These are phyloP conservation scores for Helicoverpa assulta DNA, from an alignment of 2,888 invertebrate species.

Conservation along the genomic window DNA sequence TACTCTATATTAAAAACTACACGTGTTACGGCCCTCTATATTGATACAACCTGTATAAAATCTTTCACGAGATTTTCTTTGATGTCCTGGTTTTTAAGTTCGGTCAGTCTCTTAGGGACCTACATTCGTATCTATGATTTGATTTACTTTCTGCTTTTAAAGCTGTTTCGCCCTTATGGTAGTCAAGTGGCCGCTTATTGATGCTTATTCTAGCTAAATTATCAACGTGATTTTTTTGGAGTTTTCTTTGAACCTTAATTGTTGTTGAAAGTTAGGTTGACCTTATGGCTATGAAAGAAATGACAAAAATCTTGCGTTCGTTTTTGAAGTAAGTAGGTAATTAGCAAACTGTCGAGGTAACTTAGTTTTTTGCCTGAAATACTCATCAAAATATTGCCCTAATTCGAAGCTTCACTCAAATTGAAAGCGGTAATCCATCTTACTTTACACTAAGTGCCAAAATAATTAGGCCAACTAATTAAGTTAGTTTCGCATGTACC, in stretches of 20 bases:
- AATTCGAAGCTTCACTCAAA: slow-evolving; percentile 9
- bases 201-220: background rate
- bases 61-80: slow-evolving; percentile 7
- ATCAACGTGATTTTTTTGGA: background rate
- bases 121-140: slow-evolving; percentile 20
- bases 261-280: too few relatives aligned
- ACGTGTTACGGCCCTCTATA: too few relatives aligned
- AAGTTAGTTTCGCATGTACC: slow-evolving; percentile 30
- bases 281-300: too few relatives aligned
- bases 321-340: background rate
- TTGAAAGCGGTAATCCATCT: slow-evolving; percentile 34
- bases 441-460: slow-evolving; percentile 30
- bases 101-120: background rate
- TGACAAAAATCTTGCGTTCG: too few relatives aligned
- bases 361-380: background rate
- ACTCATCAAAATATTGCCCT: background rate
- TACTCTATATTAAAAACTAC: too few relatives aligned
- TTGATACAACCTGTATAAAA: background rate
- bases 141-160: slow-evolving; percentile 10
- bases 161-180: background rate
- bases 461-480: slow-evolving; percentile 38
- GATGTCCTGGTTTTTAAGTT: slow-evolving; percentile 17
- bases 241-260: too few relatives aligned
- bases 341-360: background rate
- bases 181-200: background rate